Evolutionary conservation across 1,140 invertebrate genomes (phyloP), one percentile per base, ranked within the genome.

Genomic region (Cepaea nemoralis): DNA sequence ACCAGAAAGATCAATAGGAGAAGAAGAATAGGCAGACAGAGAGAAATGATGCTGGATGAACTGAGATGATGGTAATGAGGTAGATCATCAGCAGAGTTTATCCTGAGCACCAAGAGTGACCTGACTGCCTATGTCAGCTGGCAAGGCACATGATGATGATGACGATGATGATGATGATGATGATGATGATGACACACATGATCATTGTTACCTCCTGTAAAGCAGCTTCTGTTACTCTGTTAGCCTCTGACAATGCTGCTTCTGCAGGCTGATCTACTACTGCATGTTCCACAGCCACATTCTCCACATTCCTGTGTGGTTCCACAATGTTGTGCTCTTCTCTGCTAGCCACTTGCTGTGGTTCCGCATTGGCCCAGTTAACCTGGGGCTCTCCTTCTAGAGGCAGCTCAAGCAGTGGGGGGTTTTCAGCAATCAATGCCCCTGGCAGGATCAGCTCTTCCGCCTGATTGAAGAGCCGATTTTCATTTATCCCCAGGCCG

Each of bases 401-500:
- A 66, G 33, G 50, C 55, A 59, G 40, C 12, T 39, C 50, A 48
- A 19, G 76, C 70, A 67, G 55, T 39, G 48, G 76, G 50, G 76
- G 71, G 31, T 42, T 48, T 33, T 78, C 39, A 6, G 42, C 5
- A 1, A 22, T 22, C 40, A 67, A 24, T 12, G 39, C 69, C 27
- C 70, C 14, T 33, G 67, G 69, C 19, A n/a, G 14, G 19, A 27
- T 42, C 14, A n/a, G 77, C 45, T 27, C 66, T 55, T 79, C 83
- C 6, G 63, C 35, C 31, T 83, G 76, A 37, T 24, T 39, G 67
- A 82, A 81, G 22, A 82, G 0, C 27, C 73, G 75, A 74, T 77
- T 83, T 70, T 83, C 79, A 63, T 75, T 83, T n/a, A 67, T 82
- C 0, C 84, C 84, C 39, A 85, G 45, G 27, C 84, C 84, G 33